Percentiles rank a stretch among this genome's conserved stretches.
Conservation (phyloP, 1,140 invertebrate species). For the Penaeus chinensis region DNA sequence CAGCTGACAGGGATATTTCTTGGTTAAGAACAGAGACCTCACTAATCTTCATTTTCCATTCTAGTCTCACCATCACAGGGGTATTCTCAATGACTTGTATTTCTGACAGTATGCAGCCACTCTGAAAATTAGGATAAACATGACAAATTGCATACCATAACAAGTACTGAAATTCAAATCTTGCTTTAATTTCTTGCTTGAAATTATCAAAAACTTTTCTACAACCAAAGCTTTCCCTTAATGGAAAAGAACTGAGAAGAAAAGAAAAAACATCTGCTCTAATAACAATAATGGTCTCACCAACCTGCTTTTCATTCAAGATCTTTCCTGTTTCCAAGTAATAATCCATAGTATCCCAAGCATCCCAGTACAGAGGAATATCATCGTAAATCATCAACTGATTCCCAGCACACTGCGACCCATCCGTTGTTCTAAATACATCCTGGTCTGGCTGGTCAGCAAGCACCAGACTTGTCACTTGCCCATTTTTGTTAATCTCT, state of each 20-base stretch:
- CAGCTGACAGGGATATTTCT: conserved; percentile 64
- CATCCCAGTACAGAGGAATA: conserved; percentile 74
- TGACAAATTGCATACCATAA: no score
- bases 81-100: conserved; percentile 36
- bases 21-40: conserved; percentile 48
- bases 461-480: neutral
- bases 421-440: neutral
- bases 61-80: conserved; percentile 37
- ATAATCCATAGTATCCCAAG: conserved; percentile 75
- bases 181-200: no score
- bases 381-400: conserved; percentile 71
- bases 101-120: conserved; percentile 1
- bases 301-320: conserved; percentile 54
- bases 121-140: neutral
- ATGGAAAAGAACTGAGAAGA: no score
- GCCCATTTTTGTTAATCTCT: neutral
- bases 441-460: neutral
- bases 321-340: conserved; percentile 70
- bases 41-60: conserved; percentile 48
- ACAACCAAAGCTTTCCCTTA: no score
- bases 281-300: neutral
- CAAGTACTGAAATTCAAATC: no score
- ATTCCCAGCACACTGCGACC: neutral
- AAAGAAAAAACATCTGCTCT: neutral
- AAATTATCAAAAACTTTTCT: no score